These are phyloP conservation scores for Aphodius granarius DNA, from an alignment of 2,888 invertebrate species.

Conservation along the genomic window DNA sequence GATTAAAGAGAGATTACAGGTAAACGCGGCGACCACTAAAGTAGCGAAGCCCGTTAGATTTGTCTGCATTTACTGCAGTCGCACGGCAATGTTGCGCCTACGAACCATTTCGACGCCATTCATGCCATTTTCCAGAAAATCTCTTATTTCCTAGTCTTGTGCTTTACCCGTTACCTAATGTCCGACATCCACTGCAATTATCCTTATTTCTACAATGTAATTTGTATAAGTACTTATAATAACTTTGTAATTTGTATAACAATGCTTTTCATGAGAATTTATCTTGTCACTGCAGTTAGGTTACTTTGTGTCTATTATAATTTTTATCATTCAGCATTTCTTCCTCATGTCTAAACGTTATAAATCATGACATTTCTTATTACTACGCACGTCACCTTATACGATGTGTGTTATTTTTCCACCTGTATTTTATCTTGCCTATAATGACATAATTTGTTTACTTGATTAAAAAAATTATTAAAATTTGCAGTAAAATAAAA, in stretches of 20 bases:
- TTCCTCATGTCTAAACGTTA: too few relatives aligned
- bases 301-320: too few relatives aligned
- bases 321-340: too few relatives aligned
- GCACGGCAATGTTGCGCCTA: background rate
- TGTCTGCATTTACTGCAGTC: background rate
- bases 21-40: slow-evolving; percentile 4
- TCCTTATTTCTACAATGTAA: background rate
- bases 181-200: background rate
- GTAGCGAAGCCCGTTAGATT: slow-evolving; percentile 5
- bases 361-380: too few relatives aligned
- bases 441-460: too few relatives aligned
- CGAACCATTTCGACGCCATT: background rate
- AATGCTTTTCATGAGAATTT: background rate
- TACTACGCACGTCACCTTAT: too few relatives aligned
- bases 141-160: background rate
- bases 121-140: background rate
- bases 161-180: background rate
- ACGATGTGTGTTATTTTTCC: too few relatives aligned
- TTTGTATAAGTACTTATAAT: background rate
- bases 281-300: background rate
- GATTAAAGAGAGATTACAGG: slow-evolving; percentile 11
- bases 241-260: background rate
- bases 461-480: too few relatives aligned
- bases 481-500: too few relatives aligned
- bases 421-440: too few relatives aligned